A percentile compares a stretch with the other conserved stretches of the same genome.
Evolutionary conservation across 2,888 invertebrate genomes (phyloP).

Genomic region (Falcaria lacertinaria): DNA sequence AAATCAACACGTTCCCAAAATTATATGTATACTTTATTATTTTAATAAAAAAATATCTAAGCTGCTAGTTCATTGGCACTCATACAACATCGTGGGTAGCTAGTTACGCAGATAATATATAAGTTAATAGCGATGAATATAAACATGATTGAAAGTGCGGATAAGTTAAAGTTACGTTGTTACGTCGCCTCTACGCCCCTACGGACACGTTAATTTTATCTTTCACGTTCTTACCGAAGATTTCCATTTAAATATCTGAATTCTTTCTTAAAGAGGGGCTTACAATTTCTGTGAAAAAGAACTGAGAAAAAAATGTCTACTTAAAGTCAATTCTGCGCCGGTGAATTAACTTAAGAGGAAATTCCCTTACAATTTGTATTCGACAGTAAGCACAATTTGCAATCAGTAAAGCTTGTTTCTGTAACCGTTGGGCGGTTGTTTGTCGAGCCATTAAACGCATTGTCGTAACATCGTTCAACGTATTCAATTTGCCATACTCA

Average conservation of each 20-base stretch:
- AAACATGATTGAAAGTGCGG: neutral
- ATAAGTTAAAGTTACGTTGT: neutral
- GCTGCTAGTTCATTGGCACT: too few species aligned
- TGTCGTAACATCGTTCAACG: slow-evolving; percentile 26
- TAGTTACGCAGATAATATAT: neutral
- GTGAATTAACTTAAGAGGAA: slow-evolving; percentile 54
- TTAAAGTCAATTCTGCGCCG: slow-evolving; percentile 48
- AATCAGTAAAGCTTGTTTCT: slow-evolving; percentile 67
- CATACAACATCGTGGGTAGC: too few species aligned
- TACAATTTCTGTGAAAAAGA: slow-evolving; percentile 32
- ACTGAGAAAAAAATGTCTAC: slow-evolving; percentile 34
- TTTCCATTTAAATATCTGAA: slow-evolving; percentile 17
- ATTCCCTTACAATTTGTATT: slow-evolving; percentile 66
- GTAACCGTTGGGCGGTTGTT: slow-evolving; percentile 43
- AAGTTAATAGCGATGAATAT: neutral
- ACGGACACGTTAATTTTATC: slow-evolving; percentile 10
- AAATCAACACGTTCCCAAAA: too few species aligned
- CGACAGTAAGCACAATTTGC: slow-evolving; percentile 68
- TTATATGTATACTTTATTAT: too few species aligned
- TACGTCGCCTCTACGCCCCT: neutral
- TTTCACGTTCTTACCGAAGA: slow-evolving; percentile 12
- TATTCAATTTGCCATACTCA: slow-evolving; percentile 5
- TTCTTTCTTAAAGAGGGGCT: slow-evolving; percentile 26
- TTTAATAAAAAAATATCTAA: too few species aligned
- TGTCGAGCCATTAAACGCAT: slow-evolving; percentile 44